Evolutionary conservation across 2,888 invertebrate species (phyloP).

Genomic region (Lacanobia oleracea): DNA sequence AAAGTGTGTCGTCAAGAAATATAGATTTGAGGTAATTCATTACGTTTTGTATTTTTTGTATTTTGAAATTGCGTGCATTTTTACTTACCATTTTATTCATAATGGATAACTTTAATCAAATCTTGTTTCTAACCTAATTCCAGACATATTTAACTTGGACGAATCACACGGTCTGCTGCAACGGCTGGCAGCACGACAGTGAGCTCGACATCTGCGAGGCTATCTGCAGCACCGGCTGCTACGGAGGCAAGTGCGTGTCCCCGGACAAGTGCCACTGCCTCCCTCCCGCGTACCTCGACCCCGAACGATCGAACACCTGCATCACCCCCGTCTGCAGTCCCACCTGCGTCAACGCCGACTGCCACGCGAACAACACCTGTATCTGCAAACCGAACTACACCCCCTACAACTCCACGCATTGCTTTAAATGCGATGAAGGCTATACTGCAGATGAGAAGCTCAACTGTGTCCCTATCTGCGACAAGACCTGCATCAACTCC

Average conservation of each 20-base stretch:
- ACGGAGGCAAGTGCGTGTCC: slow-evolving; percentile 82
- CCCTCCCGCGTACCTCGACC: slow-evolving; percentile 76
- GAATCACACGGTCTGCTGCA: slow-evolving; percentile 81
- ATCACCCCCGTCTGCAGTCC: slow-evolving; percentile 75
- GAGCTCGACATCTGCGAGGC: slow-evolving; percentile 83
- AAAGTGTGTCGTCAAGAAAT: slow-evolving; percentile 73
- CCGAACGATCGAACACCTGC: slow-evolving; percentile 77
- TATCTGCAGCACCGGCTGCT: slow-evolving; percentile 87
- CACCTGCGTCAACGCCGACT: slow-evolving; percentile 79
- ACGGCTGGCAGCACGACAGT: slow-evolving; percentile 82
- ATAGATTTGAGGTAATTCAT: slow-evolving; percentile 76
- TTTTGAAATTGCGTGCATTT: too few relatives aligned
- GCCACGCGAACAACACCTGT: slow-evolving; percentile 79
- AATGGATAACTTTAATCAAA: too few relatives aligned
- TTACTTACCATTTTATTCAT: too few relatives aligned
- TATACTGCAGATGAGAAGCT: slow-evolving; percentile 68
- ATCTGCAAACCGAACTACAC: slow-evolving; percentile 74
- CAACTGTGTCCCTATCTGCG: slow-evolving; percentile 68
- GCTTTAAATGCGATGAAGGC: slow-evolving; percentile 73
- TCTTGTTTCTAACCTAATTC: slow-evolving; percentile 54
- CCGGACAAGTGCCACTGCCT: slow-evolving; percentile 82
- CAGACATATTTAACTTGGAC: slow-evolving; percentile 75
- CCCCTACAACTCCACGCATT: slow-evolving; percentile 77
- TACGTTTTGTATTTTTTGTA: too few relatives aligned
- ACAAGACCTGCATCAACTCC: slow-evolving; percentile 66